These are phyloP conservation scores for Melitaea cinxia DNA, from an alignment of 1,140 invertebrate genomes.

Conservation along the genomic window DNA sequence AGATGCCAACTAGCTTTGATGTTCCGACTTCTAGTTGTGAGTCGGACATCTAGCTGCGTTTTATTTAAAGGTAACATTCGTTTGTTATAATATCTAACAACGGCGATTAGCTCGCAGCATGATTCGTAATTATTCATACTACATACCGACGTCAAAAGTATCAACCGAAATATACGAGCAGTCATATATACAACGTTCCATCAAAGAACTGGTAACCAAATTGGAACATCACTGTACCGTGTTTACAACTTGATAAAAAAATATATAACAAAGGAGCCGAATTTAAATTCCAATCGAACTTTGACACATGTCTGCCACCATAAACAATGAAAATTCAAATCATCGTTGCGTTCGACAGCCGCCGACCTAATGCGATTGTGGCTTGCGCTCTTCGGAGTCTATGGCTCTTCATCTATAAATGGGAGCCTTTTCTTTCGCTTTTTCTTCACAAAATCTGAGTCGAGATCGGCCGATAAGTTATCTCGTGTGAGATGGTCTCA, in stretches of 20 bases:
- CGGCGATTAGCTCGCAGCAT: slow-evolving; percentile 48
- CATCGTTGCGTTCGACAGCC: slow-evolving; percentile 70
- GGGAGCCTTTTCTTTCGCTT: slow-evolving; percentile 78
- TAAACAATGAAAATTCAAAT: slow-evolving; percentile 82
- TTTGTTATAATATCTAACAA: slow-evolving; percentile 25
- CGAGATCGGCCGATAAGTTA: slow-evolving; percentile 76
- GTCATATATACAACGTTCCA: slow-evolving; percentile 74
- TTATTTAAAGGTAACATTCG: slow-evolving; percentile 26
- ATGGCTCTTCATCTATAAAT: slow-evolving; percentile 78
- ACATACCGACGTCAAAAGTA: slow-evolving; percentile 76
- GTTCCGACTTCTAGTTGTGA: slow-evolving; percentile 49
- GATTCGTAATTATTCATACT: slow-evolving; percentile 76
- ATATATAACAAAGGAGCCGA: slow-evolving; percentile 79
- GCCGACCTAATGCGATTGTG: slow-evolving; percentile 77
- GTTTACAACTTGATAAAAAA: slow-evolving; percentile 79
- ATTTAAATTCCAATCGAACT: slow-evolving; percentile 82
- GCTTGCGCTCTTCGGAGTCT: slow-evolving; percentile 60
- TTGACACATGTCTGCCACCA: slow-evolving; percentile 82
- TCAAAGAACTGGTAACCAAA: slow-evolving; percentile 68
- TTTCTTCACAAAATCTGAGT: slow-evolving; percentile 78
- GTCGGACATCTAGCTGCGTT: slow-evolving; percentile 44
- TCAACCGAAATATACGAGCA: slow-evolving; percentile 59
- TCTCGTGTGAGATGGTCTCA: slow-evolving; percentile 79
- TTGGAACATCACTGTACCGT: slow-evolving; percentile 77
- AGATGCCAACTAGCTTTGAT: slow-evolving; percentile 74